Percentiles rank a stretch among this genome's conserved stretches.
phyloP scores from a whole-genome alignment of 2,888 invertebrate genomes.

The Pterobdella sp. region DNA sequence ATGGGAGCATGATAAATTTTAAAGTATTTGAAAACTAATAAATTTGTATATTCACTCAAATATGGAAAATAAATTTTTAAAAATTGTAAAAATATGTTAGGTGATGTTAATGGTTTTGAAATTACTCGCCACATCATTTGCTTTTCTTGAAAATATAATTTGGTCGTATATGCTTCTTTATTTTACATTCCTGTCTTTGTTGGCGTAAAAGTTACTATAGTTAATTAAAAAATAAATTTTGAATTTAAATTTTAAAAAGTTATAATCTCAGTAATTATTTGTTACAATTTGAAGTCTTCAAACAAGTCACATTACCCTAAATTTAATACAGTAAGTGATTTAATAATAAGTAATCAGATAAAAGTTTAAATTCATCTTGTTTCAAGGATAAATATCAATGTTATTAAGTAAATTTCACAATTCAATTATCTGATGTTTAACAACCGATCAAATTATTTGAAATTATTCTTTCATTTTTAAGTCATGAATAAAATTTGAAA shows the following conservation, averaged over 20 bases:
- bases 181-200: background rate
- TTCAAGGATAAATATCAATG: no score
- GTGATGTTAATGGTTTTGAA: no score
- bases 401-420: no score
- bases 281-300: background rate
- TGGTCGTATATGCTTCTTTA: conserved; percentile 5
- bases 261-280: background rate
- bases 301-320: conserved; percentile 6
- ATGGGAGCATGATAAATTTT: no score
- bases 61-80: no score
- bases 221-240: background rate
- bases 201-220: background rate
- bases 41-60: no score
- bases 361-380: background rate
- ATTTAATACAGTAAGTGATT: background rate
- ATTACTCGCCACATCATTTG: conserved; percentile 9
- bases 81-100: no score
- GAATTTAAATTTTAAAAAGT: background rate
- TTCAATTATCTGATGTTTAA: no score
- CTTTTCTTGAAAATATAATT: conserved; percentile 3
- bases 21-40: no score
- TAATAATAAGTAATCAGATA: background rate
- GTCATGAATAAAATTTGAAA: no score
- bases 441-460: no score
- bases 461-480: background rate